Evolutionary conservation across 2,113 vertebrate genomes (phyloP).

Genomic region (Erythrolamprus reginae): DNA sequence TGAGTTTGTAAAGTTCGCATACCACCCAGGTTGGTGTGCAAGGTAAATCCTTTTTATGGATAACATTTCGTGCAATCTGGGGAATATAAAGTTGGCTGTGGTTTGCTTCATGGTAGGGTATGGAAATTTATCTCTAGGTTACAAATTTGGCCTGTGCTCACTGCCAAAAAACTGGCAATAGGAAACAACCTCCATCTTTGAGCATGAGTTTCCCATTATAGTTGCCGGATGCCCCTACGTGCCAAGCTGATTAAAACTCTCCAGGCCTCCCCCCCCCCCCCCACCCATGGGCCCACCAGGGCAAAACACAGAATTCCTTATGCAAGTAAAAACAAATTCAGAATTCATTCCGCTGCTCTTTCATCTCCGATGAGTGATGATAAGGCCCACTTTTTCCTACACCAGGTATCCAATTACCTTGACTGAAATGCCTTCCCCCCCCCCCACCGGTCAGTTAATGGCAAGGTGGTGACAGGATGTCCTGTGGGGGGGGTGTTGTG

Average conservation of each 20-base stretch:
- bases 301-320: slow-evolving; percentile 27
- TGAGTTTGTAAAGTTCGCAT: neutral
- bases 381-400: neutral
- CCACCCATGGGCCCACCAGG: too few species aligned
- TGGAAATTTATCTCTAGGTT: neutral
- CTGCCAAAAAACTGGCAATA: too few species aligned
- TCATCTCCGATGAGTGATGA: slow-evolving; percentile 11
- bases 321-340: slow-evolving; percentile 19
- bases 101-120: neutral
- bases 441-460: slow-evolving; percentile 35
- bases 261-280: too few species aligned
- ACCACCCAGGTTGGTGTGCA: neutral
- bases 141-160: too few species aligned
- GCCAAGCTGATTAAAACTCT: slow-evolving; percentile 10
- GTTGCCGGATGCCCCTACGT: neutral
- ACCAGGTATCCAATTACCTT: slow-evolving; percentile 6
- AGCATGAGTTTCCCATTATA: neutral
- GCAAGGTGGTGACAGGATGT: slow-evolving; percentile 58
- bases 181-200: neutral
- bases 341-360: slow-evolving; percentile 28
- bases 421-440: slow-evolving; percentile 29
- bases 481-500: slow-evolving; percentile 35
- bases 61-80: neutral
- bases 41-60: neutral
- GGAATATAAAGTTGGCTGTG: neutral